phyloP scores from a whole-genome alignment of 2,113 vertebrate genomes.

The Ochotona curzoniae region DNA sequence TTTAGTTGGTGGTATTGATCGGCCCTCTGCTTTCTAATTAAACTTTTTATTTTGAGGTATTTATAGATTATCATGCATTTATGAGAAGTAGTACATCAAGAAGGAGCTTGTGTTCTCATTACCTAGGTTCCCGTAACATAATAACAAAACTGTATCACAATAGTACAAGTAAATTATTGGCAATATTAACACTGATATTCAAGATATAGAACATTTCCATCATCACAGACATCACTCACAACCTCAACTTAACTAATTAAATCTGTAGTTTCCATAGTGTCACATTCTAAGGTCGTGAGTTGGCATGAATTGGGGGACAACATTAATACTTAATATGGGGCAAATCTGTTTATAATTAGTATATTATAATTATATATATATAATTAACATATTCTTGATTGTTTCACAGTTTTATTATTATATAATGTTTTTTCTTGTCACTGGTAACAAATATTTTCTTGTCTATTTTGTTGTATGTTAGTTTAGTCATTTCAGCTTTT shows the following conservation, averaged over 20 bases:
- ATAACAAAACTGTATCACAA: background rate
- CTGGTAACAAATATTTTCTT: background rate
- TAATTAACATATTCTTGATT: background rate
- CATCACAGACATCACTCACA: background rate
- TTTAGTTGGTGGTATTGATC: constrained; percentile 6
- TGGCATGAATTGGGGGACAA: background rate
- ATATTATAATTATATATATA: background rate
- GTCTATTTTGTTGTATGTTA: background rate
- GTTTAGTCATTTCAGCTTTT: background rate
- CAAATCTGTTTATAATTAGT: background rate
- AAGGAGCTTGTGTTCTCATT: background rate
- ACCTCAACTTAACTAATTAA: background rate
- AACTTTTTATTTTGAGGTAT: constrained; percentile 8
- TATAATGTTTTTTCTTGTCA: background rate
- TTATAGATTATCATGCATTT: background rate
- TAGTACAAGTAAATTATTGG: background rate
- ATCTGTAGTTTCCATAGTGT: background rate
- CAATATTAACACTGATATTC: background rate
- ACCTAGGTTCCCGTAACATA: background rate
- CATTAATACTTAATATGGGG: background rate
- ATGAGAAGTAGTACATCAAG: background rate
- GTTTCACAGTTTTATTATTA: background rate
- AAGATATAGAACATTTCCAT: background rate
- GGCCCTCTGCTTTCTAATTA: background rate
- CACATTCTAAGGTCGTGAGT: background rate